These are phyloP conservation scores for Colletes latitarsis DNA, from an alignment of 1,140 invertebrate species.

Conservation along the genomic window DNA sequence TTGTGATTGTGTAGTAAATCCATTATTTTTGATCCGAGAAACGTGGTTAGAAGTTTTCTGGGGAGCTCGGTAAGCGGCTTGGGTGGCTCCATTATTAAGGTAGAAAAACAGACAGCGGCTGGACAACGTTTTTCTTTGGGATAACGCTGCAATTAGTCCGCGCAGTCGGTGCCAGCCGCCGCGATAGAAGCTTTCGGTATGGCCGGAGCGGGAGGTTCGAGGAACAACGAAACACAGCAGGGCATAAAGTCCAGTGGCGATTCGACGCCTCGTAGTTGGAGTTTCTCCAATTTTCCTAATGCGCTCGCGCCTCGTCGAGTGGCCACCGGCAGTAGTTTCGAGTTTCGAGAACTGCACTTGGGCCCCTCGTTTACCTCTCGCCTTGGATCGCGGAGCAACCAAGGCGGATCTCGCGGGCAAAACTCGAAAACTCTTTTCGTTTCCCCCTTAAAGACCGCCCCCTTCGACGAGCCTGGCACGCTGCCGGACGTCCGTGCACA, in stretches of 20 bases:
- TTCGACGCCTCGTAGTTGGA: conserved; percentile 64
- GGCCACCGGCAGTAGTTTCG: conserved; percentile 44
- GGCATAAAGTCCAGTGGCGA: conserved; percentile 42
- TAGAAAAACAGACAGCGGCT: background rate
- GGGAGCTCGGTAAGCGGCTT: background rate
- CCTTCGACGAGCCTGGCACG: conserved; percentile 9
- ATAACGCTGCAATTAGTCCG: conserved; percentile 44
- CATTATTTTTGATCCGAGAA: background rate
- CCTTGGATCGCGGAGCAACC: conserved; percentile 23
- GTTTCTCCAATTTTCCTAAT: conserved; percentile 73
- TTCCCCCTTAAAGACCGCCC: conserved; percentile 20
- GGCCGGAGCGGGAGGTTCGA: background rate
- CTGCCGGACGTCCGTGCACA: conserved; percentile 11
- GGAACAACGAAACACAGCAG: conserved; percentile 1
- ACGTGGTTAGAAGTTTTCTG: background rate
- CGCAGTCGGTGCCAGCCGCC: conserved; percentile 8
- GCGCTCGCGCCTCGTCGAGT: conserved; percentile 47
- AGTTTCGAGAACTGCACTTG: conserved; percentile 45
- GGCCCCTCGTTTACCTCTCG: conserved; percentile 24
- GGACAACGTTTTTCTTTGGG: conserved; percentile 22
- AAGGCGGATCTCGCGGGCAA: conserved; percentile 6
- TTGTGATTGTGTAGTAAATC: background rate
- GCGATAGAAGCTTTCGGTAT: conserved; percentile 14
- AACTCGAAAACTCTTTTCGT: conserved; percentile 42
- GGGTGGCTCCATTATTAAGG: background rate